Conservation (phyloP, 92 coral and sea anemone genomes). For the Palythoa heliodiscus region DNA sequence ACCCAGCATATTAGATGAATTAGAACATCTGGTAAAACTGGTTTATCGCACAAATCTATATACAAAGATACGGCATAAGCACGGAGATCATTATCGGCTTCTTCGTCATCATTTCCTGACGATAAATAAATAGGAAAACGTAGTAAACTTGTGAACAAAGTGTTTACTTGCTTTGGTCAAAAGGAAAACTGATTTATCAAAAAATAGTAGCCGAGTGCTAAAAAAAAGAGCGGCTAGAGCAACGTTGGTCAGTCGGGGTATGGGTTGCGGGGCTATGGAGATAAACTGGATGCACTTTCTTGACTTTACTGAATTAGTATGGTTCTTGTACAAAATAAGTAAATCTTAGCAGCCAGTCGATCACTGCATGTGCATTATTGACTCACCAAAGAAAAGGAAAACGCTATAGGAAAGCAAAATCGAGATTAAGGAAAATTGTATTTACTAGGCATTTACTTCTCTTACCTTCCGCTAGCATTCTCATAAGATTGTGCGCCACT, state of each 20-base stretch:
- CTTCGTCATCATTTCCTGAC: conserved; percentile 80
- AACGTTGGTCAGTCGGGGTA: too few species aligned
- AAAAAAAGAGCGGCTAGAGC: too few species aligned
- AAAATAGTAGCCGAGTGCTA: too few species aligned
- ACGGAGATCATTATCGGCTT: conserved; percentile 75
- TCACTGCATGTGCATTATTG: not conserved
- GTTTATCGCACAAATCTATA: conserved; percentile 76
- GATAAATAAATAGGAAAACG: not conserved
- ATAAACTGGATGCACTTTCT: too few species aligned
- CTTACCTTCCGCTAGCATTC: conserved; percentile 88
- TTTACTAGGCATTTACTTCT: not conserved
- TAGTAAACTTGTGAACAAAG: not conserved
- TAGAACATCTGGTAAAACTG: conserved; percentile 82
- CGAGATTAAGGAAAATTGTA: too few species aligned
- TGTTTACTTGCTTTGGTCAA: not conserved
- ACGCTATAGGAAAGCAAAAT: not conserved
- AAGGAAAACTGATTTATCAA: too few species aligned
- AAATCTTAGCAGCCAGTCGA: not conserved
- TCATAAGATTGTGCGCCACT: conserved; percentile 82
- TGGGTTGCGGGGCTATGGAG: too few species aligned
- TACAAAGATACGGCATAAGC: conserved; percentile 77
- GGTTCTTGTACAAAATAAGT: too few species aligned
- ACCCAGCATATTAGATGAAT: conserved; percentile 92
- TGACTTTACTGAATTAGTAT: too few species aligned
- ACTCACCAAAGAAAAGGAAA: not conserved